Conservation (phyloP, 2,113 vertebrate genomes). For the Phylloscopus whistleri region DNA sequence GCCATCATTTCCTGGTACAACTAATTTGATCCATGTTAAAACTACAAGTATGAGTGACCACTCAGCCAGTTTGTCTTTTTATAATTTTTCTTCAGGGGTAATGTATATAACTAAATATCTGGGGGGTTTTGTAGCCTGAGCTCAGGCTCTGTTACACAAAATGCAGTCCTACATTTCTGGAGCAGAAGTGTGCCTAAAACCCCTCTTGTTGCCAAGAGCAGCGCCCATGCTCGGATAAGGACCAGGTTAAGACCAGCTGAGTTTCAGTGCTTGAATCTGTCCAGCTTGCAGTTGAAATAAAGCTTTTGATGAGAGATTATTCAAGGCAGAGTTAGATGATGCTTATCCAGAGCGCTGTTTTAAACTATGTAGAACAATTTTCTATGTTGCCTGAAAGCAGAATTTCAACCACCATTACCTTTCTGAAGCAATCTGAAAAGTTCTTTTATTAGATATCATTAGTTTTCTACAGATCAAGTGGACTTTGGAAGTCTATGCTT, state of each 20-base stretch:
- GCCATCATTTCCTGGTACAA: neutral
- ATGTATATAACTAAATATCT: neutral
- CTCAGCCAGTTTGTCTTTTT: neutral
- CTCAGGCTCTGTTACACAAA: neutral
- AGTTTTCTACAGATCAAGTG: neutral
- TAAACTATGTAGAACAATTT: neutral
- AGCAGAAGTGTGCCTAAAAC: neutral
- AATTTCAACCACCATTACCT: neutral
- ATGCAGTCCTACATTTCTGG: neutral
- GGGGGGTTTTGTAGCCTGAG: neutral
- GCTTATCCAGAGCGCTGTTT: neutral
- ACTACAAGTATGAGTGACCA: neutral
- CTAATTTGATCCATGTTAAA: neutral
- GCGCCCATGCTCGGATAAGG: neutral
- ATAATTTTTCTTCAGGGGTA: neutral
- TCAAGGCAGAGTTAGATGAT: neutral
- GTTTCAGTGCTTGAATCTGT: neutral
- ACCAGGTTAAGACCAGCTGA: neutral
- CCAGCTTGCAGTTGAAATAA: neutral
- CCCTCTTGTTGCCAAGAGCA: neutral
- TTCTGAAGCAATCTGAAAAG: neutral
- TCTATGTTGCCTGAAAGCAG: accelerated
- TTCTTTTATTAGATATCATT: neutral
- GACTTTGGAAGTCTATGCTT: neutral
- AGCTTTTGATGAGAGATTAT: neutral